These are phyloP conservation scores for Limnephilus auricula DNA, from an alignment of 2,888 invertebrate genomes.

Conservation along the genomic window DNA sequence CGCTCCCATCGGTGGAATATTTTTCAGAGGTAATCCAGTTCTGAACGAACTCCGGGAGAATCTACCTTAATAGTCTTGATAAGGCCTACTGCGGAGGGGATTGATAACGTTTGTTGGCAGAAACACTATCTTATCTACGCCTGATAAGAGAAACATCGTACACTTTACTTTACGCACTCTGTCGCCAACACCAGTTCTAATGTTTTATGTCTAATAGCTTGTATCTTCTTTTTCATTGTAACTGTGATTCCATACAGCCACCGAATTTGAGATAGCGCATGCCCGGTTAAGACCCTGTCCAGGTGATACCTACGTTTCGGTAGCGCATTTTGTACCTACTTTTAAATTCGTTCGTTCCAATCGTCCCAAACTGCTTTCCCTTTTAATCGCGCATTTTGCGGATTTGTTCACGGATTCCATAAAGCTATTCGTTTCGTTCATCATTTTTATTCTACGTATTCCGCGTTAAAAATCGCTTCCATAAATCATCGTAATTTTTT, in stretches of 20 bases:
- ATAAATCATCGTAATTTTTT: no score
- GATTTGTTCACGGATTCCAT: not conserved
- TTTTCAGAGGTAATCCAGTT: not conserved
- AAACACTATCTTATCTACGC: not conserved
- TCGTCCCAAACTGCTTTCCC: not conserved
- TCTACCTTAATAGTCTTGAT: conserved; percentile 16
- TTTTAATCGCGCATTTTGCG: not conserved
- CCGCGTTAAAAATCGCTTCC: not conserved
- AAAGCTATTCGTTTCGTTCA: not conserved
- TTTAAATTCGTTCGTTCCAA: no score
- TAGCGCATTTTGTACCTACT: not conserved
- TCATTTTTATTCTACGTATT: not conserved
- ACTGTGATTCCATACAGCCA: not conserved
- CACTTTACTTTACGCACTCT: not conserved
- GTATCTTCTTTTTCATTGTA: not conserved
- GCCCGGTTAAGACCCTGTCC: no score
- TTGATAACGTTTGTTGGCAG: not conserved
- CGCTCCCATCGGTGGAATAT: conserved; percentile 12
- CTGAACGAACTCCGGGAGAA: not conserved
- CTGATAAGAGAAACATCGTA: not conserved
- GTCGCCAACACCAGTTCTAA: not conserved
- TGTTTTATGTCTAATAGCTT: not conserved
- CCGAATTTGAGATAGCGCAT: not conserved
- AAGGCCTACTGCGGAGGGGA: conserved; percentile 19
- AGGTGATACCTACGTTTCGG: not conserved